Evolutionary conservation across 2,797 vertebrate genomes (phyloP).

Genomic region (Spinibarbus caldwelli): DNA sequence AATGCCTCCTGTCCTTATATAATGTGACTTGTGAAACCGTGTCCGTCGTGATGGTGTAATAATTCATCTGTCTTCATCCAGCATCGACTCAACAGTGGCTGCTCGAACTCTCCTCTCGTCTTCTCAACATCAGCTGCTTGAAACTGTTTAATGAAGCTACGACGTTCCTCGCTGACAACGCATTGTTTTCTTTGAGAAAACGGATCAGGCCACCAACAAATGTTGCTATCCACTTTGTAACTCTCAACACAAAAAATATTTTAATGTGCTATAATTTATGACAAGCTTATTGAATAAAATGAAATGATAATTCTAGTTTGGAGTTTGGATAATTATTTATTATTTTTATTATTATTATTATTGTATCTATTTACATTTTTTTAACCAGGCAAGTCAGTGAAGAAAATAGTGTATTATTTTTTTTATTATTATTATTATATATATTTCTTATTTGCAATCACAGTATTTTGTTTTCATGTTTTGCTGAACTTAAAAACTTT

Average conservation of each 20-base stretch:
- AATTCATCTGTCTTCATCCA: conserved; percentile 22
- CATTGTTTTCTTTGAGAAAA: conserved; percentile 58
- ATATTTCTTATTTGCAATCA: too few species aligned
- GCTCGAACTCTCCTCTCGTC: conserved; percentile 11
- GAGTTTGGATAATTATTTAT: too few species aligned
- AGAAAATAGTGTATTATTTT: too few species aligned
- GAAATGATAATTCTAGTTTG: conserved; percentile 67
- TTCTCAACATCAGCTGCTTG: conserved; percentile 32
- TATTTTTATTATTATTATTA: too few species aligned
- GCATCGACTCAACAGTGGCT: conserved; percentile 11
- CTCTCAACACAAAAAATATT: conserved; percentile 82
- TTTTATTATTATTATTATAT: too few species aligned
- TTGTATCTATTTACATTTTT: too few species aligned
- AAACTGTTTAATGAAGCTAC: conserved; percentile 38
- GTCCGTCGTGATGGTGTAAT: neutral
- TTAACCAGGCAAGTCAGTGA: too few species aligned
- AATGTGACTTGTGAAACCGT: conserved; percentile 3
- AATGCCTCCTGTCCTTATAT: neutral
- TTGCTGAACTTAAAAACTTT: too few species aligned
- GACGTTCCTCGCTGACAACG: conserved; percentile 32
- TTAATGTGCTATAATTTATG: conserved; percentile 98
- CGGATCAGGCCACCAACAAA: conserved; percentile 59
- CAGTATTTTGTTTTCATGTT: too few species aligned
- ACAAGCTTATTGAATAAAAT: conserved; percentile 95
- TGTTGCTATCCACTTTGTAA: conserved; percentile 82